Conservation (phyloP, 2,888 invertebrate genomes). For the Dasypogon diadema region DNA sequence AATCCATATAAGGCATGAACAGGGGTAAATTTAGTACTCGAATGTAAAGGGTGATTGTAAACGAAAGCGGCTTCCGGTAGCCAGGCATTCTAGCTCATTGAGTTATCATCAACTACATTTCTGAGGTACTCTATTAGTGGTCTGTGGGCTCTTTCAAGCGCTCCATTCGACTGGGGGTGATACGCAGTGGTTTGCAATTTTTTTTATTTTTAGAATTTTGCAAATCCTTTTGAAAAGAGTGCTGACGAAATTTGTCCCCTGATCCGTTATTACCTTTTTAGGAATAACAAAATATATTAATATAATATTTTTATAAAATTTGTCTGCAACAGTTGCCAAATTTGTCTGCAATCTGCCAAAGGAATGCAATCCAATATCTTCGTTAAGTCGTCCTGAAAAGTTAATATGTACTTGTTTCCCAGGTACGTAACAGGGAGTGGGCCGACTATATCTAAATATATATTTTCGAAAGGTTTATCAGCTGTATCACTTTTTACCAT, state of each 20-base stretch:
- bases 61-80: constrained; percentile 46
- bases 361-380: too few relatives aligned
- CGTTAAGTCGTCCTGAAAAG: too few relatives aligned
- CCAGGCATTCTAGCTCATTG: constrained; percentile 52
- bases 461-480: too few relatives aligned
- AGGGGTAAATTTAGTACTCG: constrained; percentile 45
- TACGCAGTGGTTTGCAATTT: constrained; percentile 7
- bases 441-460: too few relatives aligned
- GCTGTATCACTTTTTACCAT: too few relatives aligned
- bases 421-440: too few relatives aligned
- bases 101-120: constrained; percentile 33
- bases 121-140: constrained; percentile 46
- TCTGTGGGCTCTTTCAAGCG: constrained; percentile 47
- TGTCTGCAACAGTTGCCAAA: too few relatives aligned
- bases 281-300: constrained; percentile 7
- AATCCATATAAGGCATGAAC: too few relatives aligned
- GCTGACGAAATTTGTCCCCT: constrained; percentile 30
- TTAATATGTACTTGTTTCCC: too few relatives aligned
- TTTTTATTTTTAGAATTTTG: background rate
- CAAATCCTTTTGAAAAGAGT: background rate
- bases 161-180: constrained; percentile 31
- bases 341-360: too few relatives aligned
- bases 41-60: constrained; percentile 25
- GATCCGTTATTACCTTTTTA: constrained; percentile 42
- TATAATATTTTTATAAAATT: too few relatives aligned